These are phyloP conservation scores for Hyperoplus lanceolatus DNA, from an alignment of 2,797 vertebrate species.

Conservation along the genomic window DNA sequence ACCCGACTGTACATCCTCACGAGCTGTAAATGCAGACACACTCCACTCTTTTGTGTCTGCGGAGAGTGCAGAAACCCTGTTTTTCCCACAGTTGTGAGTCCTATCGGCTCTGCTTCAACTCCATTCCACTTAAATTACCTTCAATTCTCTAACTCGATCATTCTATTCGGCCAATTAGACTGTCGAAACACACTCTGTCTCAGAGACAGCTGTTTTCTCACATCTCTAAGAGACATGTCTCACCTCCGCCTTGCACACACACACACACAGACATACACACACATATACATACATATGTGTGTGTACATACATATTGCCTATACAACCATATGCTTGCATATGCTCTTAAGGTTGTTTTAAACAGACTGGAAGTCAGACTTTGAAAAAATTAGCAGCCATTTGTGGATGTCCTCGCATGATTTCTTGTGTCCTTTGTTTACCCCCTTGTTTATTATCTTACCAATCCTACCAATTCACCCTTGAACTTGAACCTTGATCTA, in stretches of 20 bases:
- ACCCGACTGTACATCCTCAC: slow-evolving; percentile 61
- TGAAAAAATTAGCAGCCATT: background rate
- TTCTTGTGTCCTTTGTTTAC: background rate
- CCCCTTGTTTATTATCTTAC: background rate
- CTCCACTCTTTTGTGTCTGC: slow-evolving; percentile 56
- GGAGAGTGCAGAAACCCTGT: slow-evolving; percentile 18
- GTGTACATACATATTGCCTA: slow-evolving; percentile 6
- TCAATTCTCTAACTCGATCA: slow-evolving; percentile 64
- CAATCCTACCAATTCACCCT: background rate
- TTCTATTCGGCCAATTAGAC: slow-evolving; percentile 69
- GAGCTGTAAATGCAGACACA: slow-evolving; percentile 53
- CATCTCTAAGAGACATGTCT: slow-evolving; percentile 79
- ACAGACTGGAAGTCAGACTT: background rate
- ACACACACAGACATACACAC: slow-evolving; percentile 31
- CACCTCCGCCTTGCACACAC: slow-evolving; percentile 57
- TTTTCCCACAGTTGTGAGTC: slow-evolving; percentile 65
- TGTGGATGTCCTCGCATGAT: background rate
- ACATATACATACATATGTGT: background rate
- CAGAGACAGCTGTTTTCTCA: slow-evolving; percentile 64
- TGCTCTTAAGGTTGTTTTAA: slow-evolving; percentile 1
- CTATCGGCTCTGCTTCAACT: slow-evolving; percentile 16
- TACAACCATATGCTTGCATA: slow-evolving; percentile 42
- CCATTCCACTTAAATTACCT: slow-evolving; percentile 59
- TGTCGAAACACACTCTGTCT: slow-evolving; percentile 13
- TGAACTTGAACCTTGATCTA: slow-evolving; percentile 45